These are phyloP conservation scores for Piezodorus guildinii DNA, from an alignment of 1,140 invertebrate genomes.

Conservation along the genomic window DNA sequence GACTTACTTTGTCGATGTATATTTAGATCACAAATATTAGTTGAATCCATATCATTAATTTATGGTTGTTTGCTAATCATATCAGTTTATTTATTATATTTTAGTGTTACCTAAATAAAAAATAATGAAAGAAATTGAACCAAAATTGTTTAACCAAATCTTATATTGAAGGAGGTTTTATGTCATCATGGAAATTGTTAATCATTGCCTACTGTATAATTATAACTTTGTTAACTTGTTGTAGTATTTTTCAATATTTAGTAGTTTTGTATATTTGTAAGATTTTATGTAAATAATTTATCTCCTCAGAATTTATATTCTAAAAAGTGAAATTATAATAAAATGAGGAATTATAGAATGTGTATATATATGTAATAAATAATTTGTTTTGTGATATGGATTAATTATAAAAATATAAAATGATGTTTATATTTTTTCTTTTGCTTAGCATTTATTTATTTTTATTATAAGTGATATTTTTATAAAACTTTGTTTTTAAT, in stretches of 20 bases:
- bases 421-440: background rate
- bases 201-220: background rate
- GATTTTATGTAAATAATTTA: background rate
- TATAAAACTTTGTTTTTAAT: background rate
- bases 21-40: background rate
- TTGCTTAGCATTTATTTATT: background rate
- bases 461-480: background rate
- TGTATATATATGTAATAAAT: background rate
- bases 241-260: background rate
- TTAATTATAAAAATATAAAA: background rate
- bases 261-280: constrained; percentile 5
- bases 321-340: background rate
- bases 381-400: background rate
- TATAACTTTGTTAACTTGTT: background rate
- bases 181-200: background rate
- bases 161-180: background rate
- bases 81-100: background rate
- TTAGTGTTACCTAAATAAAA: background rate
- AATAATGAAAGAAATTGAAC: background rate
- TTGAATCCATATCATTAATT: background rate
- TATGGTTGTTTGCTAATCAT: constrained; percentile 1
- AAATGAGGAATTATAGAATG: background rate
- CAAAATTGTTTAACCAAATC: background rate
- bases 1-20: background rate
- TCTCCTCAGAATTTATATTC: background rate